phyloP scores from a whole-genome alignment of 2,888 invertebrate species.

The Nephrotoma flavescens region DNA sequence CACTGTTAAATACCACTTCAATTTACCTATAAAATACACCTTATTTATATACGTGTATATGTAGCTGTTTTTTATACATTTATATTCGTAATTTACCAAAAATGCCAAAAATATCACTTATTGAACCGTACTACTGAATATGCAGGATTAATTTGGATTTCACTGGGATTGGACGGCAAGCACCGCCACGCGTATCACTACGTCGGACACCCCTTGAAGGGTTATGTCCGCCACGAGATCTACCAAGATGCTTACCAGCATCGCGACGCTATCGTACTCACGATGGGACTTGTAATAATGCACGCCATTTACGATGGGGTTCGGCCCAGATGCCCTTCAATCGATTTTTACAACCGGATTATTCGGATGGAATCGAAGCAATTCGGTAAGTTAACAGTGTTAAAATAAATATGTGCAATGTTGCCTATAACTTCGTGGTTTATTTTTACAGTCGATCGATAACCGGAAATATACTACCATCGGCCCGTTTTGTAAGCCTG shows the following conservation, averaged over 20 bases:
- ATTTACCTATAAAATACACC: not conserved
- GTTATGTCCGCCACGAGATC: slow-evolving; percentile 48
- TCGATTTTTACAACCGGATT: slow-evolving; percentile 64
- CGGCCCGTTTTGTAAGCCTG: slow-evolving; percentile 59
- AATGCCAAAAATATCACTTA: not conserved
- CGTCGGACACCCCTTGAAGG: slow-evolving; percentile 29
- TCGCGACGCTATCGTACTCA: slow-evolving; percentile 63
- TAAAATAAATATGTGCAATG: not conserved
- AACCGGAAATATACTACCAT: slow-evolving; percentile 49
- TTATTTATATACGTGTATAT: not conserved
- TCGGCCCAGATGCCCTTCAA: slow-evolving; percentile 69
- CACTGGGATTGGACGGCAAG: slow-evolving; percentile 25
- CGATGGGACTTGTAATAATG: slow-evolving; percentile 83
- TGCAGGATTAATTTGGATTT: slow-evolving; percentile 25
- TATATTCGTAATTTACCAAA: not conserved
- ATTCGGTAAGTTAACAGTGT: slow-evolving; percentile 16
- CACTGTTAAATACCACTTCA: not conserved
- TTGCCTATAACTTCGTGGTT: slow-evolving; percentile 25
- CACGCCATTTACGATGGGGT: slow-evolving; percentile 60
- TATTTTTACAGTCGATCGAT: slow-evolving; percentile 33
- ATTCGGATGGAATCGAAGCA: slow-evolving; percentile 54
- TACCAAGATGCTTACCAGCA: slow-evolving; percentile 53
- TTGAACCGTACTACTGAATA: not conserved
- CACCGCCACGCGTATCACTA: slow-evolving; percentile 24
- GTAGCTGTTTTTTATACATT: not conserved